phyloP scores from a whole-genome alignment of 2,113 vertebrate genomes.

The Jaculus jaculus region DNA sequence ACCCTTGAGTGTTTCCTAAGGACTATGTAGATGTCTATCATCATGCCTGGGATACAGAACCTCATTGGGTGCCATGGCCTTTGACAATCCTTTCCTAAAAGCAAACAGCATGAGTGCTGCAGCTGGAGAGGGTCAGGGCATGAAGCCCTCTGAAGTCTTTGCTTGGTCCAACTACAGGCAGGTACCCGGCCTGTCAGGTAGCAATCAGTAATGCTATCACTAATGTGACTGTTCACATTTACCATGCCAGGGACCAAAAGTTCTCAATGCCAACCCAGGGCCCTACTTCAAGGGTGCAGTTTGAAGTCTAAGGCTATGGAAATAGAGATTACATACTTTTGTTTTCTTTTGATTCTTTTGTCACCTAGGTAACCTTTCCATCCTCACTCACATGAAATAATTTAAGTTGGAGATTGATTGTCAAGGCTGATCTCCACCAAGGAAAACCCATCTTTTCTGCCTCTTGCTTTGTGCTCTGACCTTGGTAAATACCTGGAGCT shows the following conservation, averaged over 20 bases:
- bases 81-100: slow-evolving; percentile 88
- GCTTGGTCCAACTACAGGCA: background rate
- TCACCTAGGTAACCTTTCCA: rapidly evolving
- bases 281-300: background rate
- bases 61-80: slow-evolving; percentile 87
- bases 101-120: background rate
- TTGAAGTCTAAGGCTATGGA: background rate
- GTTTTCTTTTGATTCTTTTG: background rate
- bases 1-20: slow-evolving; percentile 85
- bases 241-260: background rate
- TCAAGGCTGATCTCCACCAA: background rate
- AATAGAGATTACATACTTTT: background rate
- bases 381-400: background rate
- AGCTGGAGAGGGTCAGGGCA: background rate
- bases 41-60: slow-evolving; percentile 89
- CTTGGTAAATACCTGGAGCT: background rate
- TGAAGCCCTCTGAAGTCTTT: background rate
- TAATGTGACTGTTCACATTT: background rate
- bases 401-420: background rate
- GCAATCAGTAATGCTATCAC: background rate
- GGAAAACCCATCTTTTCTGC: background rate
- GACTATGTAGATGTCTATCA: slow-evolving; percentile 88
- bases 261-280: background rate
- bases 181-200: background rate
- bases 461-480: background rate